Base-by-base conservation (phyloP, 2,113 vertebrate genomes). In the Pteropus alecto region DNA sequence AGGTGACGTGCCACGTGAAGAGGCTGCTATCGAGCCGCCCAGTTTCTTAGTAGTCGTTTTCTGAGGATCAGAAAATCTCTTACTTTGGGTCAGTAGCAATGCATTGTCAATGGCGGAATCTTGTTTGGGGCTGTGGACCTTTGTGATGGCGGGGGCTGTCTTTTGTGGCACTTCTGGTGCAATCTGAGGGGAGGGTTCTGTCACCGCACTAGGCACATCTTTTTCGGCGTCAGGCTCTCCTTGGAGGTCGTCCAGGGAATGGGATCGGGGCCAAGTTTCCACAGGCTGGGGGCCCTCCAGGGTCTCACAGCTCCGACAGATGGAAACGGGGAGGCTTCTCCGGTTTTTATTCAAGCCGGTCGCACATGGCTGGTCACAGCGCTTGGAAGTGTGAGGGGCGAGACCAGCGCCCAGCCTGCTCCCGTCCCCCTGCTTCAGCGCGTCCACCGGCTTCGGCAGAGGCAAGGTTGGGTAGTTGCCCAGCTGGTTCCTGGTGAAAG, bases 161-260 rank as follows among this genome's bases (percentile, higher is more conserved):
- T 97, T 98, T 90, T 97, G 97, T 94, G 98, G 98, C 96, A 91
- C 87, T 97, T 98, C 97, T 0, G 97, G 97, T 73, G 92, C 93
- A 96, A 81, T 97, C 97, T 98, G 98, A 97, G 98, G 86, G 94
- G 94, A 90, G 76, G 95, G 90, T 54, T 76, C 95, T 61, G 95
- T 76, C 90, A 84, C 98, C 95, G 99, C 98, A 51, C 98, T 95
- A 77, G 91, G 33, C 5, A 87, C 97, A 46, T 98, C 98, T 46
- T 92, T 93, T 30, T 83, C 86, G 24, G 95, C 71, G 65, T 73
- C 95, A 79, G 97, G 54, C 70, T 99, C 99, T 97, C 98, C 99
- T 86, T 99, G 99, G 86, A 99, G 98, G 97, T 99, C 99, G n/a
- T 99, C 99, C 92, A 99, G 98, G 4, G 99, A 99, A 76, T 99